Evolutionary conservation across 2,113 vertebrate genomes (phyloP), one percentile per base, ranked within the genome.

Genomic region (Xiphophorus maculatus): DNA sequence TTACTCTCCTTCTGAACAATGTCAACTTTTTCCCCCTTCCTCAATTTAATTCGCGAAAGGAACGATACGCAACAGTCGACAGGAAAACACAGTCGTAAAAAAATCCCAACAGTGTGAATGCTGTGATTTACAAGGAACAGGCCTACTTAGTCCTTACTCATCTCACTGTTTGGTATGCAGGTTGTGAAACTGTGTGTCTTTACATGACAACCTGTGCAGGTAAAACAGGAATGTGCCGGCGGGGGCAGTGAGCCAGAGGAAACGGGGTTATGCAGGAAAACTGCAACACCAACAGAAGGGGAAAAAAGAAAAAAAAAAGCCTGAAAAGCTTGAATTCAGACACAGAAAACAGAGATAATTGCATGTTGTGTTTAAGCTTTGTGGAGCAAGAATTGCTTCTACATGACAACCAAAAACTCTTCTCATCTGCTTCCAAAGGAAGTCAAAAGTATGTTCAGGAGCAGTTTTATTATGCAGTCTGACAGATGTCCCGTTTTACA

Each of bases 141-240:
- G 33, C 42, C 51, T 63, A 25, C 28, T 42, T 28, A 29, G 63
- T 76, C 25, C 40, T 54, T 28, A 70, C 66, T 78, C 28, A 42
- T 63, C 66, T 64, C 69, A 28, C 30, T 27, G 54, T 75, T 73
- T 80, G 87, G 89, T 79, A 87, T 89, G 86, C 74, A 63, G 0
- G 83, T 91, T 92, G 90, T 90, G 90, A 92, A 92, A 92, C 69
- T 35, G 44, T 66, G 51, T 64, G 76, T 58, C 32, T 88, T 80
- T 76, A 44, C 82, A 71, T 77, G 85, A 91, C 88, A 91, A 79
- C 87, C 84, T 85, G 87, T 91, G 89, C 93, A 91, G 91, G 93
- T 92, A 92, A 87, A 91, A 93, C 91, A 91, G 91, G 93, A 92
- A 93, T 91, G 72, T 78, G 84, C 61, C 61, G 74, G 83, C 77